Evolutionary conservation across 2,888 invertebrate genomes (phyloP).

Genomic region (Pammene fasciana): DNA sequence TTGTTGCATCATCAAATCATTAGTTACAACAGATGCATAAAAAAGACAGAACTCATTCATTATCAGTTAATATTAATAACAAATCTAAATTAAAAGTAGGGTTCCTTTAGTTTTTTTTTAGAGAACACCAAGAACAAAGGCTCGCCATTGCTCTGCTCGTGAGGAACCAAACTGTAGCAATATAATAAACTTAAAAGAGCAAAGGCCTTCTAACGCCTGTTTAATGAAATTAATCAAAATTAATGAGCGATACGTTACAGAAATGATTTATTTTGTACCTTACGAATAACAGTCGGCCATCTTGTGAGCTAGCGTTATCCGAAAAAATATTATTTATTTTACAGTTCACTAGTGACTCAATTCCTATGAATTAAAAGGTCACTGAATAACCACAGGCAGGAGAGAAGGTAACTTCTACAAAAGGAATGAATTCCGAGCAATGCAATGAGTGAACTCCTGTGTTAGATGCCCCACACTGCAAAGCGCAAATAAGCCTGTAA

Average conservation of each 20-base stretch:
- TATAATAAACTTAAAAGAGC: constrained; percentile 48
- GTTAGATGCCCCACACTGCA: constrained; percentile 68
- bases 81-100: constrained; percentile 21
- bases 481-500: constrained; percentile 72
- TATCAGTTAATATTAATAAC: constrained; percentile 6
- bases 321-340: constrained; percentile 69
- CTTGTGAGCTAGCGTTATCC: constrained; percentile 82
- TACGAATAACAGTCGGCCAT: constrained; percentile 83
- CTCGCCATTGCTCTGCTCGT: constrained; percentile 48
- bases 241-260: constrained; percentile 53
- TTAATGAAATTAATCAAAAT: constrained; percentile 47
- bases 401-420: constrained; percentile 57
- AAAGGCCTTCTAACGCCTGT: constrained; percentile 17
- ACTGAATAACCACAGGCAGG: constrained; percentile 54
- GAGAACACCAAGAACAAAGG: constrained; percentile 65
- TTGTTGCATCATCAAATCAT: constrained; percentile 21
- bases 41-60: constrained; percentile 8
- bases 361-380: constrained; percentile 54
- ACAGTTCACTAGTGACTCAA: constrained; percentile 63
- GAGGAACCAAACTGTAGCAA: constrained; percentile 44
- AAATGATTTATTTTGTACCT: constrained; percentile 75
- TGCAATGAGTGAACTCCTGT: constrained; percentile 56
- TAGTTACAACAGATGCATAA: constrained; percentile 2
- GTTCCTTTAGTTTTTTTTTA: constrained; percentile 24
- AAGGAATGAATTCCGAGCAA: constrained; percentile 56